These are phyloP conservation scores for Taphrorychus bicolor DNA, from an alignment of 2,888 invertebrate species.

Conservation along the genomic window DNA sequence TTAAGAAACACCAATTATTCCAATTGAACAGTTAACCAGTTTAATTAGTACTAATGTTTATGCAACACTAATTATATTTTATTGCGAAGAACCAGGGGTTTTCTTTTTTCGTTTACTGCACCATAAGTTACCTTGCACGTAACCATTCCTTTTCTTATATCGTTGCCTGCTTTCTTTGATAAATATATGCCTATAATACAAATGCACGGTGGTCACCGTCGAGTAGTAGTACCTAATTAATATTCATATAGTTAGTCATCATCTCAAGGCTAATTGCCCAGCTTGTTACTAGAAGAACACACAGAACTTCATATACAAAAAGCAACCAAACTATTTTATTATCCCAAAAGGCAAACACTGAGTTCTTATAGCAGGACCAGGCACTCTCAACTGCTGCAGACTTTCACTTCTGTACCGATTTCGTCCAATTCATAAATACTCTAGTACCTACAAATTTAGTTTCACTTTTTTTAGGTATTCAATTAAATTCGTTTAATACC, in stretches of 20 bases:
- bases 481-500: background rate
- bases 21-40: background rate
- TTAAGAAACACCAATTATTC: background rate
- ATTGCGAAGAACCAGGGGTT: background rate
- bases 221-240: too few species aligned
- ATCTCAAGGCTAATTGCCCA: too few species aligned
- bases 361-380: background rate
- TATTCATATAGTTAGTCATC: too few species aligned
- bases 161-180: too few species aligned
- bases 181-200: too few species aligned
- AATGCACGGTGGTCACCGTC: too few species aligned
- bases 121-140: too few species aligned
- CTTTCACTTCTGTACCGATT: constrained; percentile 24
- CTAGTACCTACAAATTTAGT: background rate
- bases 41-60: constrained; percentile 3
- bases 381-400: background rate
- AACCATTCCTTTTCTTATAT: too few species aligned
- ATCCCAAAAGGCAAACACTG: background rate
- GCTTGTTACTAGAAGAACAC: too few species aligned
- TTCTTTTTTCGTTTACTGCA: background rate
- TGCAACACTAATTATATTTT: background rate
- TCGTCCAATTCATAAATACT: constrained; percentile 11
- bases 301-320: too few species aligned
- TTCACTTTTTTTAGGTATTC: constrained; percentile 17
- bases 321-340: background rate